Evolutionary conservation across 92 coral and sea anemone species (phyloP), one percentile per base, ranked within the genome.

Genomic region (Desmophyllum pertusum): DNA sequence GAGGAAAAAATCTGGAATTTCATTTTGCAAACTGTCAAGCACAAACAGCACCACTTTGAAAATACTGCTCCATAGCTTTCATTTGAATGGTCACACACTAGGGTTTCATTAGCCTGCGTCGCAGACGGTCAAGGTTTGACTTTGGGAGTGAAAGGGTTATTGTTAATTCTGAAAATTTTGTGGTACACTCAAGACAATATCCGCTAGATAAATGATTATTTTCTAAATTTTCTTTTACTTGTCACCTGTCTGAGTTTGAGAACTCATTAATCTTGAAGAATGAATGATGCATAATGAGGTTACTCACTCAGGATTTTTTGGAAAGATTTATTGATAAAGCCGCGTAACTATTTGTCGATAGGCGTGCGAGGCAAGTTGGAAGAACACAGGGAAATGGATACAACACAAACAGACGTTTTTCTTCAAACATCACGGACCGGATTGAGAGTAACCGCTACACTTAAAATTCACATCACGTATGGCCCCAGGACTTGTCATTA

Each of bases 391-490:
- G 42, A 23, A 21, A 19, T 38, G 73, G 27, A 33, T 59, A 67
- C 8, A 3, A 67, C 42, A 19, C 10, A 67, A 17, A 43, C 73
- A 35, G 45, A 33, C 15, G 42, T 14, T 31, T 31, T 65, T 40
- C 3, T 36, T 66, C 4, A 31, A 15, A 0, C 42, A 37, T 0
- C 18, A 67, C 41, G 10, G 65, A 9, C 19, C 14, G 29, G 45
- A 36, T 38, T 9, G 73, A 21, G 43, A 10, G 11, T 35, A 37
- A 6, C 41, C 23, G 23, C 21, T 36, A 23, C 65, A 67, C 45
- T 80, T 80, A 80, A 79, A 37, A 80, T 80, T 80, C 84, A 45
- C 3, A 59, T 50, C 84, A 80, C 84, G 84, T 80, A 65, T 67
- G 4, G 66, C 17, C 5, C n/a, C 23, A 27, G 17, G 19, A 37